phyloP scores from a whole-genome alignment of 2,113 vertebrate species.

The Lichenostomus cassidix region DNA sequence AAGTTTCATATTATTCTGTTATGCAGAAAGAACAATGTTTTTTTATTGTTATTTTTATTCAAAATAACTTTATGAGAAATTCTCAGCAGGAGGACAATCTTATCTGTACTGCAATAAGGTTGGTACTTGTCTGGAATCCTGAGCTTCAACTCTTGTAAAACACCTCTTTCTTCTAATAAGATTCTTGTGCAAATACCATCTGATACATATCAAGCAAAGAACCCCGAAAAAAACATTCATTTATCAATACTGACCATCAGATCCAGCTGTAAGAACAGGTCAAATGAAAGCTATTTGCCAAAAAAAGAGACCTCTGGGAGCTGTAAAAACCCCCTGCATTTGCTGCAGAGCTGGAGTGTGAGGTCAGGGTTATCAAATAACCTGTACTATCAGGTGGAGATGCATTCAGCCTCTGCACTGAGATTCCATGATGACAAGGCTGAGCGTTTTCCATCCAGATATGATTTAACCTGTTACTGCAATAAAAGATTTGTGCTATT shows the following conservation, averaged over 20 bases:
- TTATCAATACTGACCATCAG: not conserved
- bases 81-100: not conserved
- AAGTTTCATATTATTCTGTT: not conserved
- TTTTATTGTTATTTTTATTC: constrained; percentile 12
- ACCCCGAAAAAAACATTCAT: not conserved
- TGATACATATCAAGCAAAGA: not conserved
- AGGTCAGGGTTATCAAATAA: not conserved
- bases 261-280: not conserved
- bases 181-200: not conserved
- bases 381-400: rapidly evolving
- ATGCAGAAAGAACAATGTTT: not conserved
- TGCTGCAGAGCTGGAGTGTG: not conserved
- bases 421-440: not conserved
- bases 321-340: rapidly evolving
- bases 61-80: constrained; percentile 32
- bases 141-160: not conserved
- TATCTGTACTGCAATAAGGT: not conserved
- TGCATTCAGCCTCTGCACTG: not conserved
- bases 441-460: not conserved
- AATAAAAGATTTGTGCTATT: not conserved
- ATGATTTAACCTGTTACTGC: not conserved
- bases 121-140: not conserved
- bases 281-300: not conserved
- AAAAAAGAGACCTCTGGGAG: not conserved
- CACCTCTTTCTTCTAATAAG: not conserved